Percentiles rank a stretch among this genome's conserved stretches.
Conservation (phyloP, 2,888 invertebrate species). For the Thereva unica region DNA sequence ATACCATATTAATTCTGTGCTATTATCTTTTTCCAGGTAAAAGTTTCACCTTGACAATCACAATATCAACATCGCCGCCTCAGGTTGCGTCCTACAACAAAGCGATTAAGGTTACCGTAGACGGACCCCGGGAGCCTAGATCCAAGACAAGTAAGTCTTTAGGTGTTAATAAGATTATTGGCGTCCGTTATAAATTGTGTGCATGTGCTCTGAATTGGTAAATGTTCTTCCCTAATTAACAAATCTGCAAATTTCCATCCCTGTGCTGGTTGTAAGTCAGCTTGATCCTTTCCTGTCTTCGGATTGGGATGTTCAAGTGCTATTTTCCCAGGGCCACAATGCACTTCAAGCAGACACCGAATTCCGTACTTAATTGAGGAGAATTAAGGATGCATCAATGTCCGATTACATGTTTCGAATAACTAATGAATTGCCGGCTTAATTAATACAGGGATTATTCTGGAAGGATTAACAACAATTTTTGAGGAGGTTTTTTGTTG, state of each 20-base stretch:
- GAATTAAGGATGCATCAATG: conserved; percentile 43
- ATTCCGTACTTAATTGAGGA: conserved; percentile 46
- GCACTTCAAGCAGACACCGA: conserved; percentile 35
- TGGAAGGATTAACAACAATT: not conserved
- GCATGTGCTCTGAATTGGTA: conserved; percentile 15
- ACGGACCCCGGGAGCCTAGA: conserved; percentile 93
- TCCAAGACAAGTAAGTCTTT: conserved; percentile 83
- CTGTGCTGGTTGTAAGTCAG: not conserved
- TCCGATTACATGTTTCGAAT: conserved; percentile 46
- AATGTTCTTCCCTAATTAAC: conserved; percentile 12
- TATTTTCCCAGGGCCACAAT: conserved; percentile 38
- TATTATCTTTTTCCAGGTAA: conserved; percentile 74
- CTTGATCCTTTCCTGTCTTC: conserved; percentile 15
- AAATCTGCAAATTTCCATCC: not conserved
- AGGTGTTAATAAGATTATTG: conserved; percentile 22
- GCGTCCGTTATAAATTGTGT: conserved; percentile 26
- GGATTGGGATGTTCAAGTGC: conserved; percentile 22
- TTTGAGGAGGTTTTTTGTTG: not conserved
- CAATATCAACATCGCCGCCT: conserved; percentile 90
- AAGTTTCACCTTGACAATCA: conserved; percentile 96
- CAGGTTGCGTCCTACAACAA: conserved; percentile 95
- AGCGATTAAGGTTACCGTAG: conserved; percentile 97
- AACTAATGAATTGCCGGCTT: conserved; percentile 77
- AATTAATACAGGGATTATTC: conserved; percentile 62
- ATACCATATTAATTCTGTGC: not conserved